A percentile compares a stretch with the other conserved stretches of the same genome.
These are phyloP conservation scores for Chaetogeoica ovagalla DNA, from an alignment of 2,888 invertebrate genomes.

Conservation along the genomic window DNA sequence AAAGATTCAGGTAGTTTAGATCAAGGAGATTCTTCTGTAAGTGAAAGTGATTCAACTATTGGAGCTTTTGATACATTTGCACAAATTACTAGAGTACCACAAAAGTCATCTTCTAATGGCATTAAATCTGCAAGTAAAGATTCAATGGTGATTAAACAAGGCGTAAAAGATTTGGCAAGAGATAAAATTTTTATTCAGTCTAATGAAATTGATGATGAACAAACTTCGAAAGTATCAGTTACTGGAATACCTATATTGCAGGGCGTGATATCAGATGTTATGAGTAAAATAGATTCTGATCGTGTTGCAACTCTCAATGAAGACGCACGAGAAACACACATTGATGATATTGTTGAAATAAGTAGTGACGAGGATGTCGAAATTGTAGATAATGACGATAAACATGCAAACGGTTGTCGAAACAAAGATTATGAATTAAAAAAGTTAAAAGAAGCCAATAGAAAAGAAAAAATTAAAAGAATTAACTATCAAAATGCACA, in stretches of 20 bases:
- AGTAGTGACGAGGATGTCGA: conserved; percentile 34
- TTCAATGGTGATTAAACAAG: neutral
- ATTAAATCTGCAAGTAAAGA: neutral
- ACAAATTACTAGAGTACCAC: conserved; percentile 21
- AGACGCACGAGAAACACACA: neutral
- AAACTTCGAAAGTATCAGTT: conserved; percentile 6
- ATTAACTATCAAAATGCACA: neutral
- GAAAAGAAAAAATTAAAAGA: neutral
- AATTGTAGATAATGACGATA: neutral
- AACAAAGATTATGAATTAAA: neutral
- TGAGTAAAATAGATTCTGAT: conserved; percentile 35
- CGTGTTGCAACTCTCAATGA: neutral
- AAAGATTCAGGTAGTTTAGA: neutral
- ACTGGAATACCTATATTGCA: conserved; percentile 26
- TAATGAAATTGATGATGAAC: conserved; percentile 10
- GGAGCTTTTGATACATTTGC: conserved; percentile 45
- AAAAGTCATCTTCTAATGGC: neutral
- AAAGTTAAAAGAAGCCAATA: too few species aligned
- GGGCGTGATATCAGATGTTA: conserved; percentile 20
- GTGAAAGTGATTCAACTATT: conserved; percentile 27
- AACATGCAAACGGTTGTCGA: neutral
- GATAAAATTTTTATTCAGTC: neutral
- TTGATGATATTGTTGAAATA: conserved; percentile 31
- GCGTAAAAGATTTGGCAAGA: neutral
- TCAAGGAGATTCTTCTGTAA: conserved; percentile 30